phyloP scores from a whole-genome alignment of 1,140 invertebrate genomes.

The Temnothorax nylanderi region DNA sequence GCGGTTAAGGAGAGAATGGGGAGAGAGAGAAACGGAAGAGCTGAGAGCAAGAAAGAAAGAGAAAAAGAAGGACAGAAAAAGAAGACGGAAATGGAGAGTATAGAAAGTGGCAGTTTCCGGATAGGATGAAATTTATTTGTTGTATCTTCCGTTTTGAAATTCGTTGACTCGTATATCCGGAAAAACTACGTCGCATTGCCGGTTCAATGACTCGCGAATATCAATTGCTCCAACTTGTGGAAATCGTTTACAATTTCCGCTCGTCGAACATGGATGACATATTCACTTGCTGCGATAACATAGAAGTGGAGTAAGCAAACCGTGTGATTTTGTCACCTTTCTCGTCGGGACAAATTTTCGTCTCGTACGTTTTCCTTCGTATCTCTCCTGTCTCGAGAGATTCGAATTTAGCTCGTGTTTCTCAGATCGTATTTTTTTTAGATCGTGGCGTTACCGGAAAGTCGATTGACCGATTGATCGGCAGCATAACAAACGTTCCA shows the following conservation, averaged over 20 bases:
- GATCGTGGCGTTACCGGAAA: constrained; percentile 9
- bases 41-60: constrained; percentile 18
- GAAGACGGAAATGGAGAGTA: constrained; percentile 7
- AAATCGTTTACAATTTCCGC: not conserved
- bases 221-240: constrained; percentile 12
- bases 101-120: not conserved
- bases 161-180: constrained; percentile 12
- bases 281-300: not conserved
- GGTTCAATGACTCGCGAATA: constrained; percentile 14
- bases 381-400: not conserved
- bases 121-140: not conserved
- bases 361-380: not conserved
- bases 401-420: not conserved
- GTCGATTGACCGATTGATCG: constrained; percentile 26
- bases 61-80: not conserved
- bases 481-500: constrained; percentile 25
- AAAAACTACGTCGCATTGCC: not conserved
- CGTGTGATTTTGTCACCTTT: not conserved
- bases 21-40: not conserved
- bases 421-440: not conserved
- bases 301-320: not conserved
- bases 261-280: not conserved
- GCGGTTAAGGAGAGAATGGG: not conserved
- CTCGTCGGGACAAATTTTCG: constrained; percentile 8
- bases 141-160: not conserved